phyloP scores from a whole-genome alignment of 2,888 invertebrate genomes.

The Hydroisotoma schaefferi region DNA sequence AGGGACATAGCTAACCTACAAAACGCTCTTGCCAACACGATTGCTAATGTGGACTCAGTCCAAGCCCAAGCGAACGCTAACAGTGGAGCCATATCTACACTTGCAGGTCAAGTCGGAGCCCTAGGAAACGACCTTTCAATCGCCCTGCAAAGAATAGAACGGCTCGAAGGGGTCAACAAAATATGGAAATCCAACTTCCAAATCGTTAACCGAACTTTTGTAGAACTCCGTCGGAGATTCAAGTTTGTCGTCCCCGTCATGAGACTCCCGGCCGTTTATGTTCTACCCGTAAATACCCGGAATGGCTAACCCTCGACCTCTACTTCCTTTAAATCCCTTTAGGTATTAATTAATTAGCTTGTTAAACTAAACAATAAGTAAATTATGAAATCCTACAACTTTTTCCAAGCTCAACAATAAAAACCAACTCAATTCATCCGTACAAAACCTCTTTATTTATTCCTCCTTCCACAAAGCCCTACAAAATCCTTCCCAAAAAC shows the following conservation, averaged over 20 bases:
- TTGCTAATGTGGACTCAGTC: not conserved
- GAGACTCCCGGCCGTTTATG: not conserved
- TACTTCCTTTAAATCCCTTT: too few relatives aligned
- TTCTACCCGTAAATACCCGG: too few relatives aligned
- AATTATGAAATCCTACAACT: too few relatives aligned
- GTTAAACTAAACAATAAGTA: too few relatives aligned
- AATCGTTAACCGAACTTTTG: conserved; percentile 15
- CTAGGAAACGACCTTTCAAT: not conserved
- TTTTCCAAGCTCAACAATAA: too few relatives aligned
- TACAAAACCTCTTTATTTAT: too few relatives aligned
- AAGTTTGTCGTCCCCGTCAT: conserved; percentile 7
- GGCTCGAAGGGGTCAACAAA: conserved; percentile 3
- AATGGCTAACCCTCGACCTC: too few relatives aligned
- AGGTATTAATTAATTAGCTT: too few relatives aligned
- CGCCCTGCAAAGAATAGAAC: not conserved
- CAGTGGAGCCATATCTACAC: not conserved
- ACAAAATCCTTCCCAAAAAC: too few relatives aligned
- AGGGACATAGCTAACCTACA: not conserved
- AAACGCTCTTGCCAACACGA: not conserved
- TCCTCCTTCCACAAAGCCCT: too few relatives aligned
- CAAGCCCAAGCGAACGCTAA: not conserved
- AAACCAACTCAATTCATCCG: too few relatives aligned
- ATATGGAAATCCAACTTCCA: conserved; percentile 15
- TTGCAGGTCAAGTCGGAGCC: not conserved
- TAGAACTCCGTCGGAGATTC: conserved; percentile 5